These are phyloP conservation scores for Rhyacophila evoluta DNA, from an alignment of 2,888 invertebrate genomes.

Conservation along the genomic window DNA sequence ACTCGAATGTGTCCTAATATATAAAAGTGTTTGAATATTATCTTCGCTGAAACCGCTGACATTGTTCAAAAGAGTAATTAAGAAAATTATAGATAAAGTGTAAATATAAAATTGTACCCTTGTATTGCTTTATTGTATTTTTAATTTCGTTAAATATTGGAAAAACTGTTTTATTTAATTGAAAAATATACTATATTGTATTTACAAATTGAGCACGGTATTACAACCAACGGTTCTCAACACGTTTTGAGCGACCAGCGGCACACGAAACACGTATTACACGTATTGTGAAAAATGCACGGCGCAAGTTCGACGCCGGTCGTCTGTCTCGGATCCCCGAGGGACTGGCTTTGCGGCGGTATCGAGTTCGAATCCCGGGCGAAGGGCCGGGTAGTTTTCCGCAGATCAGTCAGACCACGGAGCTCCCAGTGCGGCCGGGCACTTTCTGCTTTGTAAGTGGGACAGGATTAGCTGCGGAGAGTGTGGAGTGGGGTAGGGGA, in stretches of 20 bases:
- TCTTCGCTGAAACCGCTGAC: too few species aligned
- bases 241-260: not conserved
- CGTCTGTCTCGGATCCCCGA: not conserved
- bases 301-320: not conserved
- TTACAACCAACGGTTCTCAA: not conserved
- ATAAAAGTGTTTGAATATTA: too few species aligned
- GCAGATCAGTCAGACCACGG: constrained; percentile 22
- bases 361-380: constrained; percentile 3
- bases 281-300: not conserved
- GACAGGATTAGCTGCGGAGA: not conserved
- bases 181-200: too few species aligned
- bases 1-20: too few species aligned
- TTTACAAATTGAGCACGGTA: too few species aligned
- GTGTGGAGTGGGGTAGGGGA: not conserved
- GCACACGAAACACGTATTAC: not conserved
- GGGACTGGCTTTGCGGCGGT: constrained; percentile 13
- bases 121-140: too few species aligned
- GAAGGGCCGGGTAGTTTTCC: constrained; percentile 6
- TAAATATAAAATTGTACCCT: too few species aligned
- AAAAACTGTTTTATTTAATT: too few species aligned
- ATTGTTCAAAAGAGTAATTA: too few species aligned
- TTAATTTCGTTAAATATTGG: too few species aligned
- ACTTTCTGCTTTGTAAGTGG: constrained; percentile 2
- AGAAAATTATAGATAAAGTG: too few species aligned
- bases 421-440: constrained; percentile 1